phyloP scores from a whole-genome alignment of 2,888 invertebrate species.

The Zhuqinia jingwanae region DNA sequence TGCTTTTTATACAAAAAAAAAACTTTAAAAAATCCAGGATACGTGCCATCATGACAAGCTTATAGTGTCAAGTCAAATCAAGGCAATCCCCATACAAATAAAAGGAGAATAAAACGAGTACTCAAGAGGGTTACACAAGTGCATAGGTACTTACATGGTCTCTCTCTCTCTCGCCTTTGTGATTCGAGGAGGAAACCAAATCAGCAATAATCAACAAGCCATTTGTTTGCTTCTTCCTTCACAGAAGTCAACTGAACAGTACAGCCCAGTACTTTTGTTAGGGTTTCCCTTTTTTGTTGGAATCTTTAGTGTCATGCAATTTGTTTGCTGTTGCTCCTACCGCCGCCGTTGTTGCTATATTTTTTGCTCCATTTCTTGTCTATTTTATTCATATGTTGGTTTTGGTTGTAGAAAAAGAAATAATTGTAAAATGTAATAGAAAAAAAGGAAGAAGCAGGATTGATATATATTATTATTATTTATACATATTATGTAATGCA shows the following conservation, averaged over 20 bases:
- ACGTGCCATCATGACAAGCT: no score
- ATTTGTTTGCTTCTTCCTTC: constrained; percentile 22
- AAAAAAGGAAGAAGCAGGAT: background rate
- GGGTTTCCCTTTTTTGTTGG: background rate
- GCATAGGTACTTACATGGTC: no score
- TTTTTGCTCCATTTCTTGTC: no score
- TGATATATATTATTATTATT: background rate
- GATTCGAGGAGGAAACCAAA: constrained; percentile 13
- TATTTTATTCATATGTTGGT: background rate
- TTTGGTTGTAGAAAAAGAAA: background rate
- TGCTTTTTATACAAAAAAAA: no score
- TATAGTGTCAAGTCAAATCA: no score
- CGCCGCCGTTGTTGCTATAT: no score
- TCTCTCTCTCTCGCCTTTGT: no score
- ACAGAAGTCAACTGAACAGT: no score
- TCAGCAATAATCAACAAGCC: constrained; percentile 42
- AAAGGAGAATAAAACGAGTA: background rate
- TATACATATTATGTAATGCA: background rate
- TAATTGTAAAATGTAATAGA: background rate
- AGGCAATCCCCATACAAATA: constrained; percentile 16
- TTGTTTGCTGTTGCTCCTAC: background rate
- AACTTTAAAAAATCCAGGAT: no score
- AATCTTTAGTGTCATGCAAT: background rate
- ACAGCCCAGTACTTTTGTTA: no score
- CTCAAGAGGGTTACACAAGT: background rate